Evolutionary conservation across 2,113 vertebrate genomes (phyloP).

Genomic region (Sula dactylatra): DNA sequence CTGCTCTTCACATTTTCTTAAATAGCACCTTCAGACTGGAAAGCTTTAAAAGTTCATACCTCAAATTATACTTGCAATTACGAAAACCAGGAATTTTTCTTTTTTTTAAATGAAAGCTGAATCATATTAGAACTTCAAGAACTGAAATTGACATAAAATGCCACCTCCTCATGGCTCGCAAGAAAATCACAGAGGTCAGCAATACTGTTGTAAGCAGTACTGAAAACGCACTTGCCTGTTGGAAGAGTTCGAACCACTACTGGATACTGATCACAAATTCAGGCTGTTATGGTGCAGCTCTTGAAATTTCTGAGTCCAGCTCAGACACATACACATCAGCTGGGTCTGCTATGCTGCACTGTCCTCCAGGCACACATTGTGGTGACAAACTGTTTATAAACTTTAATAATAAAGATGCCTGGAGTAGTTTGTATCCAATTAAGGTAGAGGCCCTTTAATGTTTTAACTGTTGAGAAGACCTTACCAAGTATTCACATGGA

Average conservation of each 20-base stretch:
- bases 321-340: neutral
- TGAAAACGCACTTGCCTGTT: fast-evolving
- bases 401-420: neutral
- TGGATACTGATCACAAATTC: neutral
- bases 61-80: neutral
- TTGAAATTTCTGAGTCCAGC: neutral
- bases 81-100: neutral
- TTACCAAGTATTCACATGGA: neutral
- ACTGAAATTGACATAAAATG: neutral
- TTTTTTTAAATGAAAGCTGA: neutral
- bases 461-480: neutral
- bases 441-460: neutral
- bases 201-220: neutral
- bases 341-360: neutral
- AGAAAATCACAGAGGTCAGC: neutral
- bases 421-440: neutral
- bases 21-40: neutral
- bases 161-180: neutral
- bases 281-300: neutral
- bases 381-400: neutral
- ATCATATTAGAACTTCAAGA: neutral
- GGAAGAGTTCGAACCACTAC: neutral
- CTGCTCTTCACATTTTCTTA: neutral
- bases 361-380: neutral
- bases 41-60: neutral